Conservation (phyloP, 2,797 vertebrate genomes). For the Coluber constrictor region DNA sequence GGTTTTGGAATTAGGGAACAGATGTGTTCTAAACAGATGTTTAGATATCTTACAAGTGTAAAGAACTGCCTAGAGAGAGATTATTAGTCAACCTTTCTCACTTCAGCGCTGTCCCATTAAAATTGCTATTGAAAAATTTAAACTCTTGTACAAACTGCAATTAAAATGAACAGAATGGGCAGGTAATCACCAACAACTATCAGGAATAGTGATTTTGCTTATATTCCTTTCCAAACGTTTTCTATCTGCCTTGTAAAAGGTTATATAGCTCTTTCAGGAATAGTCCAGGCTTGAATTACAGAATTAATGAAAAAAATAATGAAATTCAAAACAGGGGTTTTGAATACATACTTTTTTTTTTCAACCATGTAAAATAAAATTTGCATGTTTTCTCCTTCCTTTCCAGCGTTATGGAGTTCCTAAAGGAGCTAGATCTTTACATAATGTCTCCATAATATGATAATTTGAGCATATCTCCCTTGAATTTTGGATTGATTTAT, state of each 20-base stretch:
- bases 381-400: not conserved
- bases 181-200: not conserved
- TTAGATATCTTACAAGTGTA: conserved; percentile 41
- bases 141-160: not conserved
- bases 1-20: too few relatives aligned
- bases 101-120: conserved; percentile 11
- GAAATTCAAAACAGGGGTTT: not conserved
- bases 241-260: not conserved
- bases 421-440: not conserved
- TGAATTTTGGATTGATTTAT: not conserved
- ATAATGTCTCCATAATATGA: not conserved
- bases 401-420: not conserved
- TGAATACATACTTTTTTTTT: not conserved
- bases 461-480: not conserved
- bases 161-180: not conserved
- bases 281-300: not conserved
- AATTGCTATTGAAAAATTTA: not conserved
- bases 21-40: too few relatives aligned
- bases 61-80: conserved; percentile 29
- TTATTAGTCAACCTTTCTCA: conserved; percentile 24
- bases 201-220: not conserved
- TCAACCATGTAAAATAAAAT: not conserved
- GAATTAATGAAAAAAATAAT: not conserved
- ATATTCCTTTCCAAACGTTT: conserved; percentile 29
- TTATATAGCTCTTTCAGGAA: not conserved